Evolutionary conservation across 2,113 vertebrate species (phyloP), one percentile per base, ranked within the genome.

Genomic region (Trinectes maculatus): DNA sequence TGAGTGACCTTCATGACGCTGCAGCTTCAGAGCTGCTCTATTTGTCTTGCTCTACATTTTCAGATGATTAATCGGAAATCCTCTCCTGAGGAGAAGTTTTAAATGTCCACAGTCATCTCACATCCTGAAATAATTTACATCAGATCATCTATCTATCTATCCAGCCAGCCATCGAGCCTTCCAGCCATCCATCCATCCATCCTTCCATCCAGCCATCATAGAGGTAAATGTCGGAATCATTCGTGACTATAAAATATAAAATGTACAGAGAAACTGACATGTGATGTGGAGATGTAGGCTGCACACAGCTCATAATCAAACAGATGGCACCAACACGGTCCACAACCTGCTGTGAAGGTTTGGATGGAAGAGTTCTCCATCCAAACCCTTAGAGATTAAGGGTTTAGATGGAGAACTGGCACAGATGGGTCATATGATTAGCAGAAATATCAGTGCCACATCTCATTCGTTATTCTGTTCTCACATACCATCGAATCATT

Each of bases 41-140:
- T 60, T 57, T 58, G 44, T 72, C 49, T 58, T 24, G 19, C 28
- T 29, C 18, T n/a, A n/a, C n/a, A n/a, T n/a, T n/a, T n/a, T n/a
- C n/a, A 22, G 18, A n/a, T 80, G 80, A 84, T 49, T 59, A 57
- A 84, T 74, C 28, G 3, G 70, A 82, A 76, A 75, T 74, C 37
- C 51, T 84, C 64, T 42, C 11, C 37, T 19, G 62, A 55, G 36
- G 22, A n/a, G 21, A 48, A 16, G 11, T 57, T 42, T 37, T 10
- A 21, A 4, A 15, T 6, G 7, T 34, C 31, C 4, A 10, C 21
- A 25, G 19, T 62, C n/a, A 67, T 54, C 33, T 34, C 26, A 26
- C 63, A 54, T 6, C 51, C 22, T 6, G 8, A 44, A 44, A 44
- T 46, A 3, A 15, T n/a, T n/a, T n/a, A n/a, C n/a, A n/a, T n/a